Conservation (phyloP, 2,797 vertebrate species). For the Erithacus rubecula region DNA sequence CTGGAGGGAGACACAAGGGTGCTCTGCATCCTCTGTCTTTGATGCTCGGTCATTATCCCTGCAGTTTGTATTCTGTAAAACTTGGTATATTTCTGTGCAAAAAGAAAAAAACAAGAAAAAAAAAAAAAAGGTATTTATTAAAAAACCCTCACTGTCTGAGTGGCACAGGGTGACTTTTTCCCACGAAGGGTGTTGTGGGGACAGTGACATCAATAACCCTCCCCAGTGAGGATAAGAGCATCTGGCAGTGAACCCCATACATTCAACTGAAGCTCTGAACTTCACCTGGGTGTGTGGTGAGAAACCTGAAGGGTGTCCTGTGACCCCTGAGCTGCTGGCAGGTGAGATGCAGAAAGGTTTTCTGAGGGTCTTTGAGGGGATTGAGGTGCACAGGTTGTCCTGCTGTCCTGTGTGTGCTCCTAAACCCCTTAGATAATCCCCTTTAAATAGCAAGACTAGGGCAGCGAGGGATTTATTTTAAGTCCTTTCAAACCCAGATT, state of each 20-base stretch:
- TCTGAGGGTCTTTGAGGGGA: not conserved
- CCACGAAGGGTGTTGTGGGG: not conserved
- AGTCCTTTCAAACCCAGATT: constrained; percentile 41
- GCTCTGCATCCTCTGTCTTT: constrained; percentile 15
- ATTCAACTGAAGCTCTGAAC: not conserved
- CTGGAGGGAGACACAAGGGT: not conserved
- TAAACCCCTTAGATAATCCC: constrained; percentile 51
- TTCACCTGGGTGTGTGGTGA: not conserved
- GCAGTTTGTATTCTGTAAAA: constrained; percentile 68
- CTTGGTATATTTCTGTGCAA: constrained; percentile 71
- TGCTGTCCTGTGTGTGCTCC: not conserved
- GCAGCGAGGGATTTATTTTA: constrained; percentile 46
- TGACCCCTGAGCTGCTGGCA: fast-evolving
- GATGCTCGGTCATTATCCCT: constrained; percentile 41
- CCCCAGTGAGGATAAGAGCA: not conserved
- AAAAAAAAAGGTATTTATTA: constrained; percentile 55
- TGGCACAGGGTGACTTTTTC: not conserved
- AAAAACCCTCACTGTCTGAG: constrained; percentile 59
- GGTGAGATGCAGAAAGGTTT: not conserved
- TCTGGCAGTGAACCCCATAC: fast-evolving
- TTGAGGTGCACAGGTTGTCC: not conserved
- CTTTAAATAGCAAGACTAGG: constrained; percentile 42
- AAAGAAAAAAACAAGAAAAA: constrained; percentile 32
- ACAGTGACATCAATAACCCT: fast-evolving
- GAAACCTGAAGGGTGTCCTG: not conserved